Conservation (phyloP, 2,797 vertebrate species). For the Chelon labrosus region DNA sequence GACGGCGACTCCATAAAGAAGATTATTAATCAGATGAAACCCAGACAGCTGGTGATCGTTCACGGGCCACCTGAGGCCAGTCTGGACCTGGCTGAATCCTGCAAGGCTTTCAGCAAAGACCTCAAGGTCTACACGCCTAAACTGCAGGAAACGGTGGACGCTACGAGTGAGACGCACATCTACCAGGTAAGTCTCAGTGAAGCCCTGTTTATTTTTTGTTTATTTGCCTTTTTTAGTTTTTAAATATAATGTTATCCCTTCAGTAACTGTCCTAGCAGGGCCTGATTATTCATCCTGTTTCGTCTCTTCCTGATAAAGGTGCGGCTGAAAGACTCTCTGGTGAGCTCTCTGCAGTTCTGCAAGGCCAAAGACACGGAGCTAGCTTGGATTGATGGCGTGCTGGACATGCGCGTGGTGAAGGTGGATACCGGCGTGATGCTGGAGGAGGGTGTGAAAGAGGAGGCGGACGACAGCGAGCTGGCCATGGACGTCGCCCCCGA, state of each 20-base stretch:
- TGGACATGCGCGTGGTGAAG: constrained; percentile 98
- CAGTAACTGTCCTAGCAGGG: neutral
- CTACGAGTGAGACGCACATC: constrained; percentile 98
- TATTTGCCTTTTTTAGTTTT: neutral
- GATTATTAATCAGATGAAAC: constrained; percentile 99
- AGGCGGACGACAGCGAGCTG: constrained; percentile 89
- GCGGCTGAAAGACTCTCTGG: constrained; percentile 96
- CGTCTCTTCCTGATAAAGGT: constrained; percentile 82
- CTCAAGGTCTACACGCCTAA: constrained; percentile 98
- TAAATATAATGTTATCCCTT: neutral
- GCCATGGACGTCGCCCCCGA: constrained; percentile 85
- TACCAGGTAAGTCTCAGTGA: constrained; percentile 89
- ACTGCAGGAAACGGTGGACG: constrained; percentile 96
- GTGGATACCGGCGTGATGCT: constrained; percentile 97
- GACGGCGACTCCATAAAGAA: constrained; percentile 99
- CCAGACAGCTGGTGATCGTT: constrained; percentile 94
- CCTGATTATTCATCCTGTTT: constrained; percentile 11
- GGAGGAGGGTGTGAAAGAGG: constrained; percentile 93
- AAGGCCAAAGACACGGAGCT: constrained; percentile 97
- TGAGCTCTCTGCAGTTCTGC: constrained; percentile 99
- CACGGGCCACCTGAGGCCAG: constrained; percentile 96
- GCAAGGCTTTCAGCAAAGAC: constrained; percentile 97
- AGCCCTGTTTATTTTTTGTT: constrained; percentile 4
- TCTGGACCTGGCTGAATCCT: constrained; percentile 95
- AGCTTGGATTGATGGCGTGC: constrained; percentile 97